A percentile compares a stretch with the other conserved stretches of the same genome.
Evolutionary conservation across 1,140 invertebrate genomes (phyloP).

Genomic region (Protaetia brevitarsis): DNA sequence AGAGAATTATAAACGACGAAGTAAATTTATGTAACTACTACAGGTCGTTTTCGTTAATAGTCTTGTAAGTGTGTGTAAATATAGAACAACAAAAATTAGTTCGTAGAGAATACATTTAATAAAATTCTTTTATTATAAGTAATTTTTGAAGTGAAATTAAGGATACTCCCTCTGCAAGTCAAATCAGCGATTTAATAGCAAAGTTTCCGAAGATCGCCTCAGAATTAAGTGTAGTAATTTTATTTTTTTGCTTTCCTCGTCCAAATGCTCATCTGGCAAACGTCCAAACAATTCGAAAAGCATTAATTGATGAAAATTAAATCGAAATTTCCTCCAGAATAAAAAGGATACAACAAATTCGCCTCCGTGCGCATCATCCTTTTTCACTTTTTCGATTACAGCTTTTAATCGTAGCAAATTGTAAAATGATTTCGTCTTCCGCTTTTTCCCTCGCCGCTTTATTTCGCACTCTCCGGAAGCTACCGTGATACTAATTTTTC

Average conservation of each 20-base stretch:
- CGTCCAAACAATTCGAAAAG: neutral
- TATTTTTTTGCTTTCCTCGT: neutral
- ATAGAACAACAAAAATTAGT: neutral
- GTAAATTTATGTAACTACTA: constrained; percentile 3
- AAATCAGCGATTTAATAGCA: neutral
- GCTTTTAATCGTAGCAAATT: neutral
- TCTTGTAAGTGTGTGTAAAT: neutral
- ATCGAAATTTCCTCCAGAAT: neutral
- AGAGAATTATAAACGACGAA: neutral
- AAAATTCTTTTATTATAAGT: too few relatives aligned
- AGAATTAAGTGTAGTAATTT: too few relatives aligned
- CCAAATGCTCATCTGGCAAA: neutral
- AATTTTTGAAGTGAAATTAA: too few relatives aligned
- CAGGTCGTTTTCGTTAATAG: neutral
- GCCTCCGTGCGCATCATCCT: neutral
- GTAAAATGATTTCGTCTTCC: neutral
- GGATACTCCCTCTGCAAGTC: too few relatives aligned
- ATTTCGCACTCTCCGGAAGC: neutral
- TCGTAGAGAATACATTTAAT: neutral
- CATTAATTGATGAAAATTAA: constrained; percentile 11
- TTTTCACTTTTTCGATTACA: neutral
- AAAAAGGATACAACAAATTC: neutral
- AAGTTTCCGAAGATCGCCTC: neutral
- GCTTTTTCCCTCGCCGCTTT: neutral
- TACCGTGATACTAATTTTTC: neutral